Evolutionary conservation across 2,113 vertebrate species (phyloP).

Genomic region (Fukomys damarensis): DNA sequence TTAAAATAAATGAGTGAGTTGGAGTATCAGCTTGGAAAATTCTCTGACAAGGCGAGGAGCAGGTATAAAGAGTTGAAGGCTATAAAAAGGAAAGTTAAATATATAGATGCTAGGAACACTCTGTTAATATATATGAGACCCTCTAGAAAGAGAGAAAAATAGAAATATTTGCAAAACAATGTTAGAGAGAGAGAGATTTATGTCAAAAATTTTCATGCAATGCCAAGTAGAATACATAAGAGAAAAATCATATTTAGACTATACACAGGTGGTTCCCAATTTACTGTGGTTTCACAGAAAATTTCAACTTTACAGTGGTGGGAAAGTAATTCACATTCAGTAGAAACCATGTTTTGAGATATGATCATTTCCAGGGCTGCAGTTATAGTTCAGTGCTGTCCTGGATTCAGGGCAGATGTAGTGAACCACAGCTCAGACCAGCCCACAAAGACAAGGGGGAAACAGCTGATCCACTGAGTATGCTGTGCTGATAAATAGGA

Average conservation of each 20-base stretch:
- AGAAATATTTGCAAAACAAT: not conserved
- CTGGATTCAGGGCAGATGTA: not conserved
- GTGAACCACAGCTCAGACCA: not conserved
- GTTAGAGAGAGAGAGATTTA: not conserved
- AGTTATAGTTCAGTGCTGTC: not conserved
- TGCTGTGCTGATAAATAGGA: not conserved
- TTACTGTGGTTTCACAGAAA: not conserved
- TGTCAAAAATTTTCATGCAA: not conserved
- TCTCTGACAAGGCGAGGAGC: not conserved
- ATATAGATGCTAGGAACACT: not conserved
- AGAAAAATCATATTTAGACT: not conserved
- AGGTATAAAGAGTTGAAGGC: not conserved
- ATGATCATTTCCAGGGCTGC: not conserved
- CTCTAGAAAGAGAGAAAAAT: not conserved
- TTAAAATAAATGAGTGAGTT: not conserved
- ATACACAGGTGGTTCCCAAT: not conserved
- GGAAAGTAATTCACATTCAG: not conserved
- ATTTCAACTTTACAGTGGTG: not conserved
- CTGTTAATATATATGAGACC: not conserved
- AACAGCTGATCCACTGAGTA: accelerated
- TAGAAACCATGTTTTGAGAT: not conserved
- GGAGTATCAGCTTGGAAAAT: not conserved
- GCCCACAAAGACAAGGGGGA: not conserved
- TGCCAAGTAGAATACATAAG: not conserved
- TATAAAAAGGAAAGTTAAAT: slow-evolving; percentile 6